Evolutionary conservation across 2,888 invertebrate genomes (phyloP), one percentile per base, ranked within the genome.

Genomic region (Cantharis rustica): DNA sequence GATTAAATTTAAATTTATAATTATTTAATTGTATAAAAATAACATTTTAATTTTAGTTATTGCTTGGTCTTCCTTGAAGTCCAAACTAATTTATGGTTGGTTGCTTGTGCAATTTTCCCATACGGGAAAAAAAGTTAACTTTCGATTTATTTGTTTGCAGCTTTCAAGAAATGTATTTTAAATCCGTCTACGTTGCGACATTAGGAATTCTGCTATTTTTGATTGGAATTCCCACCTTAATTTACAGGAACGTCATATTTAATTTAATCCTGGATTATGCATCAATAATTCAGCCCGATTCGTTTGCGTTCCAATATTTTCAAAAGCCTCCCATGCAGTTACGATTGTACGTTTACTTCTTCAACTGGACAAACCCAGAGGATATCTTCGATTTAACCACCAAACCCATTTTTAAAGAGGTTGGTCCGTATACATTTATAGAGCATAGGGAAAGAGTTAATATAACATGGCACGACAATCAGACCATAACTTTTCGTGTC

Each of bases 301-400:
- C 76, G n/a, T n/a, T 17, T 3, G 31, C 68, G 0, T 95, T 90
- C 87, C 89, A 91, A 2, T 87, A 93, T 69, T 97, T 96, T 96
- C 90, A 91, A 83, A 91, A 90, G 63, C 92, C 93, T 0, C 90
- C 91, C 0, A 87, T 94, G 61, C 91, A 92, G 0, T 86, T 95
- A 16, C 89, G 88, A 83, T 88, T 95, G 81, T 93, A 94, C 81
- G 89, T 95, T 75, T 93, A 92, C 84, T 89, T 95, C 80, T 95
- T 92, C 87, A 95, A 95, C 87, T 95, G 95, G 95, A 95, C 95
- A 3, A 95, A 95, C 87, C 91, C 94, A 0, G 90, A 93, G 11
- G 90, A 92, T 70, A 90, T 92, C 47, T 89, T 90, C 1, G 90
- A 91, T 20, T 62, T 61, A 0, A 89, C 88, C 9, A 86, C 86